Conservation (phyloP, 1,140 invertebrate species). For the Apis dorsata region DNA sequence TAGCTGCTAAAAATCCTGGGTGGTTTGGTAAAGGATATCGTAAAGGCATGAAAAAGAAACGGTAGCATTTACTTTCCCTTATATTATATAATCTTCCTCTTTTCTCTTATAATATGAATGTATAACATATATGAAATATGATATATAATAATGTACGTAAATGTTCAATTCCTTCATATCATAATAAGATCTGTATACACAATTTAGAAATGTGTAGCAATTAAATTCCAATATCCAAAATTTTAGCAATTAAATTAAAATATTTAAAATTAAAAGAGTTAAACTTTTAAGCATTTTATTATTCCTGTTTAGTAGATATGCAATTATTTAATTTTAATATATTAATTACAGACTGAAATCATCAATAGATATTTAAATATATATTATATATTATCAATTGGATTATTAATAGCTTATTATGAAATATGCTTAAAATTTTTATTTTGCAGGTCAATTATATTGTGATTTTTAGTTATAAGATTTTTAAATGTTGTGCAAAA, state of each 20-base stretch:
- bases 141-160: slow-evolving; percentile 50
- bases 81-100: slow-evolving; percentile 4
- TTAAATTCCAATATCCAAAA: slow-evolving; percentile 54
- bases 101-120: slow-evolving; percentile 29
- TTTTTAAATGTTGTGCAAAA: slow-evolving; percentile 25
- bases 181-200: slow-evolving; percentile 42
- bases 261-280: slow-evolving; percentile 35
- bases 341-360: neutral
- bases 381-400: slow-evolving; percentile 10
- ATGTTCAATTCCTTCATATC: slow-evolving; percentile 59
- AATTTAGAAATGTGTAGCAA: slow-evolving; percentile 47
- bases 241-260: slow-evolving; percentile 56
- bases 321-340: slow-evolving; percentile 16
- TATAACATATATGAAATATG: slow-evolving; percentile 40
- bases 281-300: slow-evolving; percentile 34
- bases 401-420: neutral
- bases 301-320: slow-evolving; percentile 24
- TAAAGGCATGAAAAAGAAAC: slow-evolving; percentile 80
- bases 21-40: slow-evolving; percentile 85
- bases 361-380: slow-evolving; percentile 18
- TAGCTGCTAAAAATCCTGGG: slow-evolving; percentile 81
- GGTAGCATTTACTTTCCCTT: slow-evolving; percentile 75
- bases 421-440: neutral
- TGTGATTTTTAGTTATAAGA: slow-evolving; percentile 42
- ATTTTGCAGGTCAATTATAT: slow-evolving; percentile 22